phyloP scores from a whole-genome alignment of 2,113 vertebrate species.

The Triplophysa dalaica region DNA sequence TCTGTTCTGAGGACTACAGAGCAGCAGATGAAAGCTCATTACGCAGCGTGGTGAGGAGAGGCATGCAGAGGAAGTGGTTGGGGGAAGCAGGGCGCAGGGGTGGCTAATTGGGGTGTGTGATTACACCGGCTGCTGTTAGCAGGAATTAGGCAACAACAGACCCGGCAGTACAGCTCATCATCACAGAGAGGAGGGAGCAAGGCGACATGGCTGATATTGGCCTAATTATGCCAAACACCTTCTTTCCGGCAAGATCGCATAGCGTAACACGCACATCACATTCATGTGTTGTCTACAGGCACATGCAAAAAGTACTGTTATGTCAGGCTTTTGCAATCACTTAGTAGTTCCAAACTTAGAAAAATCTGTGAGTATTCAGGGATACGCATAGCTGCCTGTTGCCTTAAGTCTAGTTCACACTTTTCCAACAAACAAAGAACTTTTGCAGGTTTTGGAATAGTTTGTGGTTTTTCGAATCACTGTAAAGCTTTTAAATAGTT shows the following conservation, averaged over 20 bases:
- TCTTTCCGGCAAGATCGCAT: conserved; percentile 3
- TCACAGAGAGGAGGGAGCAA: conserved; percentile 84
- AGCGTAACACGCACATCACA: conserved; percentile 15
- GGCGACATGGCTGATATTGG: conserved; percentile 86
- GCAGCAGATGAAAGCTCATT: conserved; percentile 97
- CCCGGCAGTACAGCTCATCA: conserved; percentile 89
- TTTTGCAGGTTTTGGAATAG: no score
- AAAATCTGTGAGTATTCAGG: not conserved
- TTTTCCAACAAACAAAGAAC: no score
- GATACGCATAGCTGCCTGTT: not conserved
- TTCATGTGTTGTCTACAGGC: not conserved
- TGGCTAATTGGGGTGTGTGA: conserved; percentile 98
- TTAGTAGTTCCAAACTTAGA: not conserved
- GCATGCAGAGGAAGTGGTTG: conserved; percentile 86
- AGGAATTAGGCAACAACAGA: conserved; percentile 96
- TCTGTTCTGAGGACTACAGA: conserved; percentile 74
- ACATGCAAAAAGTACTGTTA: not conserved
- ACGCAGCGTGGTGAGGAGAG: conserved; percentile 89
- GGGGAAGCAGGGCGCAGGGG: conserved; percentile 88
- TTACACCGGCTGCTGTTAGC: conserved; percentile 98
- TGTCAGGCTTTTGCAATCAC: conserved; percentile 4
- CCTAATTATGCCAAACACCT: conserved; percentile 77
- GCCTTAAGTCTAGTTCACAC: not conserved
- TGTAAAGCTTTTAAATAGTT: no score
- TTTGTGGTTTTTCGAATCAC: no score